phyloP scores from a whole-genome alignment of 2,888 invertebrate species.

The Rambutsinella grinnellia region DNA sequence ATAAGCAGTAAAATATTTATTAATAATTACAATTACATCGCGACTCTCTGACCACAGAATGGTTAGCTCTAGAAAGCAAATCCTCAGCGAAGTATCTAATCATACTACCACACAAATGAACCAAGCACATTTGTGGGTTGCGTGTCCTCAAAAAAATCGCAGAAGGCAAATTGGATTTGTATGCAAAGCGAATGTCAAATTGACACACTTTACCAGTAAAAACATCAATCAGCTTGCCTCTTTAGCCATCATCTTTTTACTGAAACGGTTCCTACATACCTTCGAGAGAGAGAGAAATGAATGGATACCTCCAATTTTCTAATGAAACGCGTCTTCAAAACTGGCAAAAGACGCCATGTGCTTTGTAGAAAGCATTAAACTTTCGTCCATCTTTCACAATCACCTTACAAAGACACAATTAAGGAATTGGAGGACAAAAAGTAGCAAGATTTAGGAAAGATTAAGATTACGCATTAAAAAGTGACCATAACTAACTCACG shows the following conservation, averaged over 20 bases:
- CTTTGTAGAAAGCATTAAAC: too few species aligned
- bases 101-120: not conserved
- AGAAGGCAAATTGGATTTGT: slow-evolving; percentile 53
- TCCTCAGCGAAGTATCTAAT: not conserved
- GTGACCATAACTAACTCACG: slow-evolving; percentile 4
- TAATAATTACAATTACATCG: too few species aligned
- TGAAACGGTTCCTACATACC: too few species aligned
- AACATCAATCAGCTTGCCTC: slow-evolving; percentile 52
- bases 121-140: slow-evolving; percentile 54
- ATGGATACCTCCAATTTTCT: too few species aligned
- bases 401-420: not conserved
- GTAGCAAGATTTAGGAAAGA: too few species aligned
- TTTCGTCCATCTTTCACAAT: not conserved
- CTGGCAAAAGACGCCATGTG: too few species aligned
- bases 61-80: too few species aligned
- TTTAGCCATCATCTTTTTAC: too few species aligned
- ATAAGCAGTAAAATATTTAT: too few species aligned
- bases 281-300: too few species aligned
- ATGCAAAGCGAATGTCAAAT: slow-evolving; percentile 57
- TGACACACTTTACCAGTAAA: slow-evolving; percentile 56
- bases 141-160: slow-evolving; percentile 54
- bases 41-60: too few species aligned
- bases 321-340: too few species aligned
- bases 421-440: slow-evolving; percentile 4
- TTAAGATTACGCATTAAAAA: not conserved